A percentile compares a stretch with the other conserved stretches of the same genome.
Evolutionary conservation across 1,140 invertebrate genomes (phyloP).

Genomic region (Magallana angulata): DNA sequence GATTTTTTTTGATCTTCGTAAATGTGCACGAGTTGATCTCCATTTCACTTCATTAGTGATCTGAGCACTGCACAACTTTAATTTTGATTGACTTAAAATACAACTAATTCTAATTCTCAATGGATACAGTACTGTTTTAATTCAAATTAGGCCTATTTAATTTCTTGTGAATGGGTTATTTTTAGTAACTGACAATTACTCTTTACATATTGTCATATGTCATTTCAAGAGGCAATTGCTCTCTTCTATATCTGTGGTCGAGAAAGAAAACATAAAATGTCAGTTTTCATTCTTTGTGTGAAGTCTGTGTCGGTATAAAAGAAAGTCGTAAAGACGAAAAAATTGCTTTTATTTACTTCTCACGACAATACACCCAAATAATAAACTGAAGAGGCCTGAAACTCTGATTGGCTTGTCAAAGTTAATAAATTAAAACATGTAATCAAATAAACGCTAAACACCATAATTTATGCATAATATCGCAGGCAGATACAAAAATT

Average conservation of each 20-base stretch:
- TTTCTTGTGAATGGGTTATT: slow-evolving; percentile 29
- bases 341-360: slow-evolving; percentile 26
- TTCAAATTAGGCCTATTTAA: slow-evolving; percentile 27
- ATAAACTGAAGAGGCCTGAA: background rate
- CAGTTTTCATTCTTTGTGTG: slow-evolving; percentile 3
- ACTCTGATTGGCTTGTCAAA: background rate
- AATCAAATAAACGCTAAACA: background rate
- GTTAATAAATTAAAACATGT: background rate
- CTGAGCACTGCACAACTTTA: background rate
- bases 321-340: background rate
- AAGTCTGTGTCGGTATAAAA: background rate
- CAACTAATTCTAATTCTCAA: background rate
- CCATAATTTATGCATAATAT: background rate
- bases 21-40: background rate
- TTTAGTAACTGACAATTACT: slow-evolving; percentile 27
- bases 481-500: background rate
- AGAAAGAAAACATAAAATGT: slow-evolving; percentile 26
- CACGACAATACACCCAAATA: slow-evolving; percentile 12
- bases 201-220: background rate
- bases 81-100: slow-evolving; percentile 7
- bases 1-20: background rate
- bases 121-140: background rate
- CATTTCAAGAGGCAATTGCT: slow-evolving; percentile 18
- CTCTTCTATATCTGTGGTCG: background rate
- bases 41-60: no score